Conservation (phyloP, 2,113 vertebrate genomes). For the Pristiophorus japonicus region DNA sequence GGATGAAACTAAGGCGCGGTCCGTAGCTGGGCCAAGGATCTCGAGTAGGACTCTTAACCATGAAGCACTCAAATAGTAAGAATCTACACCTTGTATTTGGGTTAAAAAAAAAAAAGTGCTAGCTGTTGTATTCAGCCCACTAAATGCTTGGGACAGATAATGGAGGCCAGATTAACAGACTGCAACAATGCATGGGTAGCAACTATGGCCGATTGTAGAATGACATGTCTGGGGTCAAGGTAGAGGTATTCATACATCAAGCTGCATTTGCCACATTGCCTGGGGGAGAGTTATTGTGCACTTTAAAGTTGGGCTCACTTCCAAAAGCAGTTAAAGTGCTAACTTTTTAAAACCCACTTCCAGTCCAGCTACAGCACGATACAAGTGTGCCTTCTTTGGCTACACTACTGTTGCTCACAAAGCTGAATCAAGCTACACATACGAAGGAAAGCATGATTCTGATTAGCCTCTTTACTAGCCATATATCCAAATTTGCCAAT, state of each 20-base stretch:
- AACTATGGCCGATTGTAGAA: background rate
- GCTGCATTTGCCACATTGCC: background rate
- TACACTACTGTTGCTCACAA: no score
- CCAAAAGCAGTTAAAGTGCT: background rate
- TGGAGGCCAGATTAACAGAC: background rate
- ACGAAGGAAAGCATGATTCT: background rate
- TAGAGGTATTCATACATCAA: no score
- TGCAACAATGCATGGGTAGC: background rate
- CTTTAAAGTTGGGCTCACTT: background rate
- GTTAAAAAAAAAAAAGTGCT: background rate
- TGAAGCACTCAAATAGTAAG: background rate
- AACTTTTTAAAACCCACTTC: background rate
- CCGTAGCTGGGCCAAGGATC: background rate
- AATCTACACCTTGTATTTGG: background rate
- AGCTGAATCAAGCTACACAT: background rate
- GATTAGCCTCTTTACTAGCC: background rate
- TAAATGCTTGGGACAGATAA: background rate
- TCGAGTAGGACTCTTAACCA: background rate
- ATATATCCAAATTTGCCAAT: background rate
- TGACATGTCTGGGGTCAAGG: background rate
- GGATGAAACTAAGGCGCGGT: background rate
- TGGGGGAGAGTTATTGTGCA: background rate
- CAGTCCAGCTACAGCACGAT: background rate
- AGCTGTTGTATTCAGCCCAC: background rate
- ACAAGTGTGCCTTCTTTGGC: background rate